These are phyloP conservation scores for Homarus americanus DNA, from an alignment of 1,140 invertebrate genomes.

Conservation along the genomic window DNA sequence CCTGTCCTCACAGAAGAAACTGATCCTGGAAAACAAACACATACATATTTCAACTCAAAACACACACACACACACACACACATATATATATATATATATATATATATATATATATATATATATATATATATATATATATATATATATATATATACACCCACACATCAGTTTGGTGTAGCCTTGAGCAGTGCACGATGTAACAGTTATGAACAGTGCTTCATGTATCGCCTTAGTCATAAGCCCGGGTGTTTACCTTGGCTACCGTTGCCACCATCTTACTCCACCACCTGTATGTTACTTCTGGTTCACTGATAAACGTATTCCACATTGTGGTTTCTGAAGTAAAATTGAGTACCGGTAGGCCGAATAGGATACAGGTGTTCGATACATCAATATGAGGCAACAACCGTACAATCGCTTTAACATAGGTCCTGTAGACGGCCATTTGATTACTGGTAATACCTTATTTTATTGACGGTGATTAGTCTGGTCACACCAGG, in stretches of 20 bases:
- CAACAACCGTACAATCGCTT: no score
- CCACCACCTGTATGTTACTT: neutral
- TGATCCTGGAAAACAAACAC: no score
- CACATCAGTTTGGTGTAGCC: neutral
- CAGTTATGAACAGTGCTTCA: neutral
- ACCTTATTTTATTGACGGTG: no score
- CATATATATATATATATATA: neutral
- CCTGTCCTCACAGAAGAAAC: no score
- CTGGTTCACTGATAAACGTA: no score
- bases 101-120: neutral
- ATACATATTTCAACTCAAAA: neutral
- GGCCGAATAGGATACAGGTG: no score
- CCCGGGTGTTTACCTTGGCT: neutral
- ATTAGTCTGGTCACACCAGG: no score
- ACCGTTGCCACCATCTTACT: neutral
- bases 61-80: conserved; percentile 9
- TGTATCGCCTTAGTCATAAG: neutral
- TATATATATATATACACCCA: neutral
- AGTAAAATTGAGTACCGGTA: no score
- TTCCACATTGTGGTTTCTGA: no score
- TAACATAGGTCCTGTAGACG: no score
- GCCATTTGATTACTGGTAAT: no score
- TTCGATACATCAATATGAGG: no score
- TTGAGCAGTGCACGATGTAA: neutral
- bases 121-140: neutral